phyloP scores from a whole-genome alignment of 1,140 invertebrate genomes.

The Leptinotarsa undecemlineata region DNA sequence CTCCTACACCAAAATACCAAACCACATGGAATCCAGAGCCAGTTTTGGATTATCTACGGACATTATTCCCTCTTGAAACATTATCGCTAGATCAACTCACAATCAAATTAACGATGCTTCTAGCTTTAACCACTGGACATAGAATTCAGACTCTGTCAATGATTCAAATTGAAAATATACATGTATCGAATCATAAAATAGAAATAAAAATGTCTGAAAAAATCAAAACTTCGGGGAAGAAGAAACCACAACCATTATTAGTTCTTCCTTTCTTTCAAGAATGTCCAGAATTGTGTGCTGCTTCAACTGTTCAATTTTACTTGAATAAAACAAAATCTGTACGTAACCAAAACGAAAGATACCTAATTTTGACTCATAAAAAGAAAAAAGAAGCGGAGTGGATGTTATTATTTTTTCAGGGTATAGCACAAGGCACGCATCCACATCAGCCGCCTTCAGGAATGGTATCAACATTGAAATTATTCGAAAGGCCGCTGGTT shows the following conservation, averaged over 20 bases:
- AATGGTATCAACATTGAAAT: conserved; percentile 7
- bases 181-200: background rate
- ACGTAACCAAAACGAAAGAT: background rate
- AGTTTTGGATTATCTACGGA: background rate
- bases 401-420: conserved; percentile 37
- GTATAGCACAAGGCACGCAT: conserved; percentile 24
- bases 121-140: too few relatives aligned
- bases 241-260: conserved; percentile 19
- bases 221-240: conserved; percentile 28
- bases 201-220: conserved; percentile 23
- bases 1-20: background rate
- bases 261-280: conserved; percentile 27
- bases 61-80: conserved; percentile 10
- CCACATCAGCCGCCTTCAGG: background rate
- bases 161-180: too few relatives aligned
- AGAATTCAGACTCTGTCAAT: too few relatives aligned
- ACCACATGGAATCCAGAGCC: background rate
- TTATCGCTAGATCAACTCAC: background rate
- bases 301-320: conserved; percentile 15
- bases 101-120: too few relatives aligned
- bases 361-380: conserved; percentile 29
- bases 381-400: conserved; percentile 37
- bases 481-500: conserved; percentile 12
- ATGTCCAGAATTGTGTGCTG: conserved; percentile 25
- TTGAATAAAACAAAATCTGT: conserved; percentile 14